Evolutionary conservation across 2,113 vertebrate genomes (phyloP).

Genomic region (Lophius piscatorius): DNA sequence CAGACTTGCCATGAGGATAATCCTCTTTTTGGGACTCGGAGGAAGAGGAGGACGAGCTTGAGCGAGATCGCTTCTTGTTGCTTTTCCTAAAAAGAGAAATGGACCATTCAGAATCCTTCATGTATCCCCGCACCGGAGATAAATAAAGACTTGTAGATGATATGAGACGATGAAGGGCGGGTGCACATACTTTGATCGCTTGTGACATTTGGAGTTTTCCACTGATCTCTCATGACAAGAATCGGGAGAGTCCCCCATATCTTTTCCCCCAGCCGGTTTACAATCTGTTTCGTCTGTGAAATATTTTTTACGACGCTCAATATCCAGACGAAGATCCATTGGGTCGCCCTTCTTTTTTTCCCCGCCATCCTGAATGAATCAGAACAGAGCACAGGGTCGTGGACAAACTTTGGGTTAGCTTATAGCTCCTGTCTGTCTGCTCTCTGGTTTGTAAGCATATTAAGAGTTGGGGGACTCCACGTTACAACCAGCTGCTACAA

Average conservation of each 20-base stretch:
- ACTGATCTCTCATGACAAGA: slow-evolving; percentile 86
- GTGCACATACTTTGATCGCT: slow-evolving; percentile 84
- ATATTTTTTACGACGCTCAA: slow-evolving; percentile 95
- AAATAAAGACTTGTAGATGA: neutral
- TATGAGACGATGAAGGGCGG: neutral
- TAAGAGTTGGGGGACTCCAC: no score
- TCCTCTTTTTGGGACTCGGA: slow-evolving; percentile 82
- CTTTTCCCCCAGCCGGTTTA: slow-evolving; percentile 85
- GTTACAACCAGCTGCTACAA: no score
- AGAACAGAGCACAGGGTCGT: slow-evolving; percentile 72
- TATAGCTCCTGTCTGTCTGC: slow-evolving; percentile 28
- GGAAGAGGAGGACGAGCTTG: slow-evolving; percentile 86
- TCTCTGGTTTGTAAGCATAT: slow-evolving; percentile 42
- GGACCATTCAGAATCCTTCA: slow-evolving; percentile 6
- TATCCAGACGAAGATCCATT: slow-evolving; percentile 94
- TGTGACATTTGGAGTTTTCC: slow-evolving; percentile 89
- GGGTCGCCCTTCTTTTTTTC: slow-evolving; percentile 89
- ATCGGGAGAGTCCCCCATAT: slow-evolving; percentile 84
- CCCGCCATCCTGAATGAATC: slow-evolving; percentile 82
- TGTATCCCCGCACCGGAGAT: neutral
- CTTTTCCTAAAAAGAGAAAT: slow-evolving; percentile 82
- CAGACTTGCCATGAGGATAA: slow-evolving; percentile 81
- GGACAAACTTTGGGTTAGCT: slow-evolving; percentile 75
- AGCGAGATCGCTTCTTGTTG: slow-evolving; percentile 88
- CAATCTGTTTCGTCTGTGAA: slow-evolving; percentile 85